Base-by-base conservation (phyloP, 1,140 invertebrate species). In the Ostrea denselamellosa region DNA sequence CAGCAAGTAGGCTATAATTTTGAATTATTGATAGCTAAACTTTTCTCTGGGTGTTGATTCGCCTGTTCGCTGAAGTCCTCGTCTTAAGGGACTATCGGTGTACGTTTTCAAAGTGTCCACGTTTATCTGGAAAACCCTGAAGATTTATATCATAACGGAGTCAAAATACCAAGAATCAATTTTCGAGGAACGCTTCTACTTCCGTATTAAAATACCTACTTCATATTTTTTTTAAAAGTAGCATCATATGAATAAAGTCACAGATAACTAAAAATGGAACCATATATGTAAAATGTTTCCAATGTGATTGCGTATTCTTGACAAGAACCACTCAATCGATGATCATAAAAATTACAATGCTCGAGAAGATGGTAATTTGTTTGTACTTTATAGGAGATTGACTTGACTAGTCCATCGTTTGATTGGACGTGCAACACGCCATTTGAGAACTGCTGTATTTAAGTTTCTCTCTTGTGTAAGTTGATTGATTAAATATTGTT, bases 1-100 rank as follows among this genome's bases (percentile, higher is more conserved):
- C 68, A 25, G 14, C 25, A 77, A 77, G 68, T 77, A 77, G 28
- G 28, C 9, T 14, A 28, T 77, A 14, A 22, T 10, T 22, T 28
- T 77, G 68, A 77, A 77, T 77, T 14, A 77, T 77, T 34, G 68
- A 77, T 77, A 25, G 68, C 3, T 28, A 77, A 77, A 14, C 68
- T 34, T 28, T 77, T 25, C 68, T 77, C 10, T 28, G 25, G 28
- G 28, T 77, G 14, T 77, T 5, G 68, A 77, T 28, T 28, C 28
- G 28, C 25, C n/a, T 62, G 12, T 62, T 19, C 19, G 5, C 17
- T 17, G 34, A 44, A 2, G 34, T 28, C 9, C 68, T 10, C 25
- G 25, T 77, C 68, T 77, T 77, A 3, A 9, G 28, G 68, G 28
- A 28, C 25, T 25, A 14, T 34, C 68, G 12, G 68, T 2, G 14